A percentile compares a stretch with the other conserved stretches of the same genome.
Conservation (phyloP, 2,888 invertebrate genomes). For the Habroteleia sp. region DNA sequence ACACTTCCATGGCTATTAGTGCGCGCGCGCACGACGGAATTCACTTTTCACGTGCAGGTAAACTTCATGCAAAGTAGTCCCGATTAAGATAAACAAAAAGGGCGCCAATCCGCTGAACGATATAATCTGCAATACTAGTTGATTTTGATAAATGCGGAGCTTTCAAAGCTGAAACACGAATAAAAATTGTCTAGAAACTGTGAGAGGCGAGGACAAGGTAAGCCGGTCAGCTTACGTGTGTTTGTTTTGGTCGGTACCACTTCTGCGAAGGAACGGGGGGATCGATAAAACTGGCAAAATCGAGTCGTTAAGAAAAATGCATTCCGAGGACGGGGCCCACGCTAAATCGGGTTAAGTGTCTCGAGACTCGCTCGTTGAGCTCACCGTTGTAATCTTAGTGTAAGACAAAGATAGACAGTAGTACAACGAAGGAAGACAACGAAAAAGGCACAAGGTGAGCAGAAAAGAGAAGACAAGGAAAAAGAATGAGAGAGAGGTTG, state of each 20-base stretch:
- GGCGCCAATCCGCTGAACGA: slow-evolving; percentile 7
- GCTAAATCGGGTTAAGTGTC: slow-evolving; percentile 65
- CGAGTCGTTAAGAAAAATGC: slow-evolving; percentile 66
- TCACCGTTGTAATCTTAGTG: slow-evolving; percentile 56
- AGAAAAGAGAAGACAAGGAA: slow-evolving; percentile 43
- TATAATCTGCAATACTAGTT: slow-evolving; percentile 9
- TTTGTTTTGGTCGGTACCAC: slow-evolving; percentile 40
- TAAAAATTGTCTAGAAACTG: slow-evolving; percentile 1
- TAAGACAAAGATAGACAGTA: slow-evolving; percentile 44
- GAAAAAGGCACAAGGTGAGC: slow-evolving; percentile 48
- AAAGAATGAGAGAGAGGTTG: slow-evolving; percentile 54
- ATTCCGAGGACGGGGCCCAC: slow-evolving; percentile 59
- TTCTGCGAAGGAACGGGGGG: slow-evolving; percentile 56
- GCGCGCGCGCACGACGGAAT: slow-evolving; percentile 66
- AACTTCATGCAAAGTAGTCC: slow-evolving; percentile 38
- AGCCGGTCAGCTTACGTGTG: slow-evolving; percentile 22
- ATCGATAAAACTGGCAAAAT: slow-evolving; percentile 63
- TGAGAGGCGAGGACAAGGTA: slow-evolving; percentile 1
- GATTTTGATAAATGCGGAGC: neutral
- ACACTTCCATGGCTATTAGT: slow-evolving; percentile 74
- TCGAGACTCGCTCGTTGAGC: slow-evolving; percentile 62
- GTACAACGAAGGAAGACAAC: slow-evolving; percentile 32
- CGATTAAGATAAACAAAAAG: slow-evolving; percentile 22
- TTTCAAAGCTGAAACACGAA: neutral
- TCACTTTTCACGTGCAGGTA: slow-evolving; percentile 70